Evolutionary conservation across 1,140 invertebrate genomes (phyloP).

Genomic region (Scaptomyza graminum): DNA sequence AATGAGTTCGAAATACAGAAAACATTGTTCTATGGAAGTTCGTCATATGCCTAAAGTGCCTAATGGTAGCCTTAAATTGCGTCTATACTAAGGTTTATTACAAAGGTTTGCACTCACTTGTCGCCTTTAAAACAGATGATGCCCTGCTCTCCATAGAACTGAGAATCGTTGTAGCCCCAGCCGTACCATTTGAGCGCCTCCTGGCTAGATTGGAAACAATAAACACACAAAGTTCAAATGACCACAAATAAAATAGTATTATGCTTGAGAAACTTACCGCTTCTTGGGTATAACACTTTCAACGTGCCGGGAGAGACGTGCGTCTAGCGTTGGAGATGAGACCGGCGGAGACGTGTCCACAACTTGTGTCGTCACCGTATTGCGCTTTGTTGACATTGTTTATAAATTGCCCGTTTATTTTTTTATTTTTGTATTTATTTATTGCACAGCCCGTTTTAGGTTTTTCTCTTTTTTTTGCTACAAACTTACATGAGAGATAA

Average conservation of each 20-base stretch:
- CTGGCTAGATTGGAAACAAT: slow-evolving; percentile 86
- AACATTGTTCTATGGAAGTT: no score
- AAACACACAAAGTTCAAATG: not conserved
- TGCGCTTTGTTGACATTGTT: slow-evolving; percentile 57
- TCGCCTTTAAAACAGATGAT: slow-evolving; percentile 87
- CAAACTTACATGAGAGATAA: slow-evolving; percentile 7
- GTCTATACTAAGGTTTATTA: no score
- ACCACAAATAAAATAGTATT: not conserved
- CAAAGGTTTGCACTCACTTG: slow-evolving; percentile 48
- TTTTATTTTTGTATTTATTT: slow-evolving; percentile 2
- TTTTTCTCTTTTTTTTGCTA: not conserved
- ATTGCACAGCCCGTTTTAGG: slow-evolving; percentile 40
- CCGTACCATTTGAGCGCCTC: slow-evolving; percentile 98
- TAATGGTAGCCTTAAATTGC: no score
- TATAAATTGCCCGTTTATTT: slow-evolving; percentile 6
- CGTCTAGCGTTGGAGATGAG: slow-evolving; percentile 58
- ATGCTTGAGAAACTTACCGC: slow-evolving; percentile 50
- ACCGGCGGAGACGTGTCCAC: slow-evolving; percentile 51
- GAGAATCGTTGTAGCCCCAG: slow-evolving; percentile 98
- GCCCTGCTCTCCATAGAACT: slow-evolving; percentile 88
- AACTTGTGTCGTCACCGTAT: slow-evolving; percentile 61
- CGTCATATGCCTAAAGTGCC: no score
- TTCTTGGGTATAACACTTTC: slow-evolving; percentile 76
- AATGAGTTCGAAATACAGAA: no score
- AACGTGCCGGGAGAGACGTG: slow-evolving; percentile 65